Conservation (phyloP, 2,113 vertebrate species). For the Macquaria australasica region DNA sequence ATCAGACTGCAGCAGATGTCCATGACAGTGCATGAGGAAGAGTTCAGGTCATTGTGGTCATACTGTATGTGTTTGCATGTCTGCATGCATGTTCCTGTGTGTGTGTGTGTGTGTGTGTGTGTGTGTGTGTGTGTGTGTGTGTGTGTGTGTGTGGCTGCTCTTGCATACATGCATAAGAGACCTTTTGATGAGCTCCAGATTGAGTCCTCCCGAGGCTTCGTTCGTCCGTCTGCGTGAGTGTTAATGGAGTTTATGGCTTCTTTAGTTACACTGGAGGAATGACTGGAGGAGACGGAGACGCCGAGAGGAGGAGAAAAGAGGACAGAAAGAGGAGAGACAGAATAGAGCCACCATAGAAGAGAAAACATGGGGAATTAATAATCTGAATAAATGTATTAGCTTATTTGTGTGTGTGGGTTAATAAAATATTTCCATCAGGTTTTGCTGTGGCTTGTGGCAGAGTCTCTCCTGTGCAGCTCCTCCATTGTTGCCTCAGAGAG, state of each 20-base stretch:
- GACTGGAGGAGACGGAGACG: not conserved
- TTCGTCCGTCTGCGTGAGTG: slow-evolving; percentile 36
- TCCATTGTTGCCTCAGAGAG: slow-evolving; percentile 8
- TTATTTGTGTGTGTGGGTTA: slow-evolving; percentile 1
- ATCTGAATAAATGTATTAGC: slow-evolving; percentile 22
- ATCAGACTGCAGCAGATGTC: not conserved
- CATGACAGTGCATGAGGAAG: not conserved
- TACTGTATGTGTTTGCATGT: slow-evolving; percentile 20
- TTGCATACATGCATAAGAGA: slow-evolving; percentile 44
- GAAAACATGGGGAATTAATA: not conserved
- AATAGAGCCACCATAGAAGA: not conserved
- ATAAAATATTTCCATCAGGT: not conserved
- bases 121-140: slow-evolving; percentile 14
- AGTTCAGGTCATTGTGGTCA: not conserved
- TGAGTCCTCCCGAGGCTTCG: slow-evolving; percentile 17
- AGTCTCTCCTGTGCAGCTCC: no score
- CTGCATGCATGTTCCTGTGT: not conserved
- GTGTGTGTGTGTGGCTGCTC: slow-evolving; percentile 18
- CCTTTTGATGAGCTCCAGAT: slow-evolving; percentile 29
- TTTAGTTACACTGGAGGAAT: slow-evolving; percentile 12
- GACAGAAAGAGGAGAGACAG: not conserved
- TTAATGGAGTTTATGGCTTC: slow-evolving; percentile 12
- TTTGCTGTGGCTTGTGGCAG: not conserved
- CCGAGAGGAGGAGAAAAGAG: not conserved
- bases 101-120: not conserved